Percentiles rank a stretch among this genome's conserved stretches.
phyloP scores from a whole-genome alignment of 2,113 vertebrate species.

The Oncorhynchus nerka region DNA sequence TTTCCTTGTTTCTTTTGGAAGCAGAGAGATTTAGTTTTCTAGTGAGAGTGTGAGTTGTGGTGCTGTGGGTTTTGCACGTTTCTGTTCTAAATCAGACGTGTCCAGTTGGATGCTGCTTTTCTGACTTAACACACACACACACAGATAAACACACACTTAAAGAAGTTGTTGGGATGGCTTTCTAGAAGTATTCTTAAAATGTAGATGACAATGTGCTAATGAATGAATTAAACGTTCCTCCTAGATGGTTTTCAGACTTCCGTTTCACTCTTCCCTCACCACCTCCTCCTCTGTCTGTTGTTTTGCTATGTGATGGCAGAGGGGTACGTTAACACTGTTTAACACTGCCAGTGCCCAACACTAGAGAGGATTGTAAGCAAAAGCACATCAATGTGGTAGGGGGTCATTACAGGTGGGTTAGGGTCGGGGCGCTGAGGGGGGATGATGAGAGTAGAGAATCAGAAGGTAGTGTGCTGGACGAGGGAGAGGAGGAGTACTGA shows the following conservation, averaged over 20 bases:
- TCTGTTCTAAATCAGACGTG: constrained; percentile 59
- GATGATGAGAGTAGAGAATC: constrained; percentile 26
- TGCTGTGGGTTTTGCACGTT: constrained; percentile 74
- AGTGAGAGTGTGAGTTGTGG: constrained; percentile 60
- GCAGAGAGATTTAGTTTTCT: constrained; percentile 70
- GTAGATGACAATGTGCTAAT: constrained; percentile 38
- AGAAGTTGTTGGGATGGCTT: constrained; percentile 44
- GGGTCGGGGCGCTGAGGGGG: constrained; percentile 21
- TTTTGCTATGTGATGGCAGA: not conserved
- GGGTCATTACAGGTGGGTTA: constrained; percentile 16
- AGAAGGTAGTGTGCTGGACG: constrained; percentile 16
- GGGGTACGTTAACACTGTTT: not conserved
- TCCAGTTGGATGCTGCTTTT: constrained; percentile 55
- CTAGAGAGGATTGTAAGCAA: not conserved
- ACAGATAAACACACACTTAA: constrained; percentile 45
- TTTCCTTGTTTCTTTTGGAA: constrained; percentile 61
- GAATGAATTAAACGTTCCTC: constrained; percentile 30
- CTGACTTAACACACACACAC: constrained; percentile 28
- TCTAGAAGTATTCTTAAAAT: constrained; percentile 27
- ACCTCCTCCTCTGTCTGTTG: constrained; percentile 21
- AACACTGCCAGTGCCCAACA: not conserved
- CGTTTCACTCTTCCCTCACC: constrained; percentile 48
- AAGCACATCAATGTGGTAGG: not conserved
- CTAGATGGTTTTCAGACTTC: constrained; percentile 33
- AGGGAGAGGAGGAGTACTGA: constrained; percentile 8